Base-by-base conservation (phyloP, 2,113 vertebrate genomes). In the Otolemur garnettii region DNA sequence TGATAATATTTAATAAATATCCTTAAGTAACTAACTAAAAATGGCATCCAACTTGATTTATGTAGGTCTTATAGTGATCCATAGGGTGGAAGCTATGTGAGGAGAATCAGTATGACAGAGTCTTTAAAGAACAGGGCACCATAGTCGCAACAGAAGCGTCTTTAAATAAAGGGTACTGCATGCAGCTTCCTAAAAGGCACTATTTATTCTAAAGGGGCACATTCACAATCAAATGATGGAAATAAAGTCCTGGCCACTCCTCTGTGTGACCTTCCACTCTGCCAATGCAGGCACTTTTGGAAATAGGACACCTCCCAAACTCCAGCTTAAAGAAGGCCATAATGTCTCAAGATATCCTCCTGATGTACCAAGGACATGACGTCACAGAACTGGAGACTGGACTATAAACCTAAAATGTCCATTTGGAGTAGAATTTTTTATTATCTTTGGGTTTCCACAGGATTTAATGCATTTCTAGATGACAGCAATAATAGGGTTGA, bases 381-480 rank as follows among this genome's bases (percentile, higher is more conserved):
- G 77, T 19, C 91, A 75, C 10, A 87, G 66, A 83, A 33, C 60
- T 80, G 42, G 42, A 45, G 42, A 69, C 45, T 55, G 26, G 35
- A 71, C 74, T 15, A 80, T 10, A 87, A 94, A 75, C 30, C 0
- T 14, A 62, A 87, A 87, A 77, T 55, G 19, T 86, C 53, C 77
- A 62, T 26, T 26, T 75, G 62, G 35, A 94, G 55, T 83, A 68
- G 45, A 53, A 50, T 15, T 79, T 71, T 80, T 77, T 66, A 84
- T 85, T 50, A 66, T 66, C 19, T 86, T 75, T 62, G 62, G 26
- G 91, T 91, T 93, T 94, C 53, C 33, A 30, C 24, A 35, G 82
- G 79, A 82, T 55, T 83, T 79, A 69, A 69, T 45, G 72, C 30
- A 71, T 68, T 96, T 89, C 74, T 74, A 78, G 74, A 82, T 38